A percentile compares a stretch with the other conserved stretches of the same genome.
These are phyloP conservation scores for Caenorhabditis macrosperma DNA, from an alignment of 2,888 invertebrate species.

Conservation along the genomic window DNA sequence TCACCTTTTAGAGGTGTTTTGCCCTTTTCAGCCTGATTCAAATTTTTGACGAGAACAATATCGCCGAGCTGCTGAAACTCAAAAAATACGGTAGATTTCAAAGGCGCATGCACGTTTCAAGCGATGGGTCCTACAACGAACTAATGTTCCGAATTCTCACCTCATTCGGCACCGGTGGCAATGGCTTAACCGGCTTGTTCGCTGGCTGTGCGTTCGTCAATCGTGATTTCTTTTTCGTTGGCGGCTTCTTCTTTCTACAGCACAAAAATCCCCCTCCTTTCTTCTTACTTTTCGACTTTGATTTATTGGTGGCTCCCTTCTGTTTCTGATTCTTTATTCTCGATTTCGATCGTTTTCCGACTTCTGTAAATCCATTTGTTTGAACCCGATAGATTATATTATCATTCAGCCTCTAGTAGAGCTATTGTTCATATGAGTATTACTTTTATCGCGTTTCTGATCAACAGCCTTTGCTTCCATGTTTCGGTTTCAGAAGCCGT, in stretches of 20 bases:
- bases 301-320: constrained; percentile 11
- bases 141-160: not conserved
- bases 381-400: not conserved
- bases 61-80: constrained; percentile 32
- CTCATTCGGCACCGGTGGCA: constrained; percentile 44
- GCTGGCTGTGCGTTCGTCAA: constrained; percentile 23
- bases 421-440: not conserved
- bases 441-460: constrained; percentile 1
- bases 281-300: constrained; percentile 28
- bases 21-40: constrained; percentile 6
- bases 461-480: constrained; percentile 27
- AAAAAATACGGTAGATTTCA: not conserved
- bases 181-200: constrained; percentile 15
- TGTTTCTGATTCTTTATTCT: not conserved
- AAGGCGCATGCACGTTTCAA: not conserved
- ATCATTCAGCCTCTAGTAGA: not conserved
- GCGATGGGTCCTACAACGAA: not conserved
- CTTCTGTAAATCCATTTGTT: not conserved
- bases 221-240: not conserved
- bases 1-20: constrained; percentile 2
- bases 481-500: not conserved
- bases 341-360: not conserved
- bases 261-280: constrained; percentile 31
- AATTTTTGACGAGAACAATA: constrained; percentile 31
- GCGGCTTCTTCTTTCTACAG: constrained; percentile 28